Conservation (phyloP, 1,140 invertebrate species). For the Sweltsa coloradensis region DNA sequence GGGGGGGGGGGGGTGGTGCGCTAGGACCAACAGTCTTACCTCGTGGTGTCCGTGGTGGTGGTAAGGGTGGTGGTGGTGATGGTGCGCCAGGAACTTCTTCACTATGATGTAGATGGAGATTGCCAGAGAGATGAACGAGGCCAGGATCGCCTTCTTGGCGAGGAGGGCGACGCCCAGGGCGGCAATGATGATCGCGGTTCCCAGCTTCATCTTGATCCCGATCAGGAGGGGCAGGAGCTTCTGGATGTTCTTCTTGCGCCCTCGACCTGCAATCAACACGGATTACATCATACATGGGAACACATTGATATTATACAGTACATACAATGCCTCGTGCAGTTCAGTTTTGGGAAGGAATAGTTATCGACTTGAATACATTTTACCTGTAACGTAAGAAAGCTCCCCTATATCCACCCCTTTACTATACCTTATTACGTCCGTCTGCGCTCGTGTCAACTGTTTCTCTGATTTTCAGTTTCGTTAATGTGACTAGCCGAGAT, state of each 20-base stretch:
- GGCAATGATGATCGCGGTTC: conserved; percentile 36
- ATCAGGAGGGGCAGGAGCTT: conserved; percentile 42
- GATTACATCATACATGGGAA: conserved; percentile 3
- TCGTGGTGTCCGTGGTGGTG: conserved; percentile 13
- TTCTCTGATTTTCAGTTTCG: too few species aligned
- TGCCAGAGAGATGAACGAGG: conserved; percentile 44
- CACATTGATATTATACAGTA: too few species aligned
- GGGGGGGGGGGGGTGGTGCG: conserved; percentile 11
- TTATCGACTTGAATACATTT: too few species aligned
- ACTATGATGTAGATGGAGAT: conserved; percentile 45
- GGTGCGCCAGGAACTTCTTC: conserved; percentile 32
- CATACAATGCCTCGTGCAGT: too few species aligned
- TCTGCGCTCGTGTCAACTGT: too few species aligned
- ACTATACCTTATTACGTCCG: too few species aligned
- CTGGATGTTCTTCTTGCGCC: conserved; percentile 42
- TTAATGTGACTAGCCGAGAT: too few species aligned
- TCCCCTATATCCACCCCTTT: too few species aligned
- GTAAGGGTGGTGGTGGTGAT: conserved; percentile 17
- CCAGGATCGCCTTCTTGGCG: conserved; percentile 51
- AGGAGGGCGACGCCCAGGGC: conserved; percentile 45
- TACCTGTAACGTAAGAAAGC: too few species aligned
- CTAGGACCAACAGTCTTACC: neutral
- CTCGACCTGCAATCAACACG: conserved; percentile 33
- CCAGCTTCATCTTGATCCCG: conserved; percentile 45
- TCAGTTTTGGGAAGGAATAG: too few species aligned